phyloP scores from a whole-genome alignment of 2,113 vertebrate genomes.

The Chionomys nivalis region DNA sequence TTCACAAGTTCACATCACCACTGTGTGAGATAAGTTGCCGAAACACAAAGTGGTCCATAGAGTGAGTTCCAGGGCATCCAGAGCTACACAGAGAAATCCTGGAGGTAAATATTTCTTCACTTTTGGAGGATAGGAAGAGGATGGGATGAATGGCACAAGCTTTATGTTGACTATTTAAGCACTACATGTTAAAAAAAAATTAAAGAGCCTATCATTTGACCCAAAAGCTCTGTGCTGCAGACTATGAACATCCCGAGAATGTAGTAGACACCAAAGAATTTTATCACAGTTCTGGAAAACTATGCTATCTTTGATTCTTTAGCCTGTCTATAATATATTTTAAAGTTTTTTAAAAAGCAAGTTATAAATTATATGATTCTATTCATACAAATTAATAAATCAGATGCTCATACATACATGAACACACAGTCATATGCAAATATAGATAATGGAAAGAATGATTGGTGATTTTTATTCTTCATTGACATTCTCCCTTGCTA shows the following conservation, averaged over 20 bases:
- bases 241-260: background rate
- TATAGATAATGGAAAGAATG: background rate
- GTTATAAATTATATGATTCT: background rate
- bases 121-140: background rate
- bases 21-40: background rate
- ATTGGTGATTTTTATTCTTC: background rate
- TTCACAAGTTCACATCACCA: background rate
- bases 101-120: background rate
- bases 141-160: background rate
- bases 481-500: slow-evolving; percentile 16
- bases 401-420: background rate
- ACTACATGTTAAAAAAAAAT: background rate
- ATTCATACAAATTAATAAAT: slow-evolving; percentile 44
- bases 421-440: background rate
- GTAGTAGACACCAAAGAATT: background rate
- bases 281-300: background rate
- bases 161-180: background rate
- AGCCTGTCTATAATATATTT: background rate
- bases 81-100: background rate
- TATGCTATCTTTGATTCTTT: background rate
- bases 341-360: background rate
- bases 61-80: background rate
- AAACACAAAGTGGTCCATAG: background rate
- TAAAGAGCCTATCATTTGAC: background rate
- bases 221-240: background rate